These are phyloP conservation scores for Natator depressus DNA, from an alignment of 2,113 vertebrate genomes.

Conservation along the genomic window DNA sequence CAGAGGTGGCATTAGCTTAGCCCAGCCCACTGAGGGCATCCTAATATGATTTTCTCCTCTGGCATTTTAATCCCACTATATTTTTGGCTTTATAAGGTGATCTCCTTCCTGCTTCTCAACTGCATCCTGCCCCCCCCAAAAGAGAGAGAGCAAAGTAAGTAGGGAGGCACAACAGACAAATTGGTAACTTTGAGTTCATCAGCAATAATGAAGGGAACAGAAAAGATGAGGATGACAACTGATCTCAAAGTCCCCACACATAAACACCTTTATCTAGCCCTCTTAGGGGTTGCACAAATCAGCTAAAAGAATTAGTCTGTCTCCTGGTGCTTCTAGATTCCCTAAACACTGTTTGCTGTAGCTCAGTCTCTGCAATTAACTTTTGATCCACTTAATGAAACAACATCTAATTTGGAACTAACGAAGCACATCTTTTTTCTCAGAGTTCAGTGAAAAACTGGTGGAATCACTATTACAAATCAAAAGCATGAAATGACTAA, in stretches of 20 bases:
- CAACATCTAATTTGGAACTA: not conserved
- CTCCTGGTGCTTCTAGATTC: not conserved
- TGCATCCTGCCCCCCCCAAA: not conserved
- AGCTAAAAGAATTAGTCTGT: not conserved
- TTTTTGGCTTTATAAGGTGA: not conserved
- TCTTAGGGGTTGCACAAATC: not conserved
- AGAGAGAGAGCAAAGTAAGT: not conserved
- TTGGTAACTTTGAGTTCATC: not conserved
- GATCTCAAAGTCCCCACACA: constrained; percentile 1
- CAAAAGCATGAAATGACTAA: not conserved
- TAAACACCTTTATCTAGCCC: not conserved
- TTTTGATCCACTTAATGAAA: not conserved
- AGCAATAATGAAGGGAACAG: constrained; percentile 10
- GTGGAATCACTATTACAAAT: not conserved
- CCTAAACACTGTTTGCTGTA: not conserved
- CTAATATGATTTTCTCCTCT: not conserved
- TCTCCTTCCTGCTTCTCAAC: not conserved
- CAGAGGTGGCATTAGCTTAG: not conserved
- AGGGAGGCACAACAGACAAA: not conserved
- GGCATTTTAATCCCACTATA: not conserved
- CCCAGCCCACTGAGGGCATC: not conserved
- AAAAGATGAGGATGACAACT: not conserved
- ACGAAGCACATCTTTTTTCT: constrained; percentile 26
- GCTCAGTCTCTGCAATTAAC: constrained; percentile 16
- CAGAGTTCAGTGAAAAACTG: not conserved